Conservation (phyloP, 2,888 invertebrate species). For the Acanthosepion esculentum region DNA sequence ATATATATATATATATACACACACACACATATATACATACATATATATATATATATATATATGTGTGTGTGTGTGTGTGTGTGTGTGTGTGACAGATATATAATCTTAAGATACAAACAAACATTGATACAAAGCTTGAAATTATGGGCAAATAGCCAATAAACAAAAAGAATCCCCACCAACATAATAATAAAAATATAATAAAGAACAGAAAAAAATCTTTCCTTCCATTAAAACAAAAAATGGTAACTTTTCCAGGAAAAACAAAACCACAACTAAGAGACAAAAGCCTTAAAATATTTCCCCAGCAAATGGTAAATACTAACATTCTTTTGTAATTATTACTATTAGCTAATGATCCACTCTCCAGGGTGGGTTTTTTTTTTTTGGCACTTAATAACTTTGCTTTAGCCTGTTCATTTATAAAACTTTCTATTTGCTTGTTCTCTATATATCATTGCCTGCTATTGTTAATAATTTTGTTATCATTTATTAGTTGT, state of each 20-base stretch:
- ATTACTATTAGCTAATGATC: constrained; percentile 20
- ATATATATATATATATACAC: background rate
- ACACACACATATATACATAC: background rate
- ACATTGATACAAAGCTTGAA: background rate
- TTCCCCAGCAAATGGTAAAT: constrained; percentile 4
- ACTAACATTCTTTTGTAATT: constrained; percentile 8
- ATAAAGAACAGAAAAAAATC: background rate
- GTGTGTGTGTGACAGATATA: background rate
- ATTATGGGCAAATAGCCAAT: background rate
- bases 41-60: background rate
- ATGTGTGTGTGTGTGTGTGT: no score
- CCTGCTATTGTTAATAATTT: background rate
- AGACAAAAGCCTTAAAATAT: constrained; percentile 15
- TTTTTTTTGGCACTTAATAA: background rate
- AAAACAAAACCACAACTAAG: background rate
- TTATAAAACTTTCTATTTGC: background rate
- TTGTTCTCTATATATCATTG: background rate
- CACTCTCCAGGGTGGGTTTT: background rate
- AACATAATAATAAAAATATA: background rate
- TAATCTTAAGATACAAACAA: background rate
- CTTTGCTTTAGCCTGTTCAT: background rate
- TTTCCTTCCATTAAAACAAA: background rate
- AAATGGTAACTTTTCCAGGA: background rate
- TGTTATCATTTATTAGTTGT: background rate
- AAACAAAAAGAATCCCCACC: background rate